A percentile compares a stretch with the other conserved stretches of the same genome.
phyloP scores from a whole-genome alignment of 2,113 vertebrate genomes.

The Felis catus region F.catus_Fca126_mat1.0 CM031415.1:80698501-80699000 shows the following conservation, averaged over 20 bases:
- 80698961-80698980: background rate
- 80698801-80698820: too few species aligned
- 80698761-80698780: too few species aligned
- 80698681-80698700: constrained; percentile 26
- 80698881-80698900: too few species aligned
- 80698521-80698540: background rate
- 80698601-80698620: background rate
- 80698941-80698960: too few species aligned
- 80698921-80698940: too few species aligned
- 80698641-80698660: background rate
- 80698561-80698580: background rate
- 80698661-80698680: constrained; percentile 30
- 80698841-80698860: too few species aligned
- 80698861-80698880: too few species aligned
- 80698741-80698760: too few species aligned
- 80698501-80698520: background rate
- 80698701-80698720: constrained; percentile 15
- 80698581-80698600: background rate
- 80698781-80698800: too few species aligned
- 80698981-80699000: background rate
- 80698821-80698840: too few species aligned
- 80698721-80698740: constrained; percentile 50
- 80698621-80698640: background rate
- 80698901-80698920: too few species aligned
- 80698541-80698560: background rate